Evolutionary conservation across 2,797 vertebrate genomes (phyloP), one percentile per base, ranked within the genome.

Genomic region (Macrochelys suwanniensis): DNA sequence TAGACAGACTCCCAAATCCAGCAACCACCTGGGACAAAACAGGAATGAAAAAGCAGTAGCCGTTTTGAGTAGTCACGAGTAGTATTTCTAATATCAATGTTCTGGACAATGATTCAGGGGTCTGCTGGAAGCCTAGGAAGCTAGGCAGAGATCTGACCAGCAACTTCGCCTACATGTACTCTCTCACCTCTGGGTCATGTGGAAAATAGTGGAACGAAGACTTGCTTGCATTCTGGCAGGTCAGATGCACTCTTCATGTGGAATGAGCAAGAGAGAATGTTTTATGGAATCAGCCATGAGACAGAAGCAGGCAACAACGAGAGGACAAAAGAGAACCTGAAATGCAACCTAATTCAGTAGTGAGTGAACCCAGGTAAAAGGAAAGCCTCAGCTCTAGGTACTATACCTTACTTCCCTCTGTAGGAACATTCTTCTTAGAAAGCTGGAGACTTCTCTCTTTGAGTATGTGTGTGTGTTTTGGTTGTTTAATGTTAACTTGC

Each of bases 401-500:
- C 89, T 53, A 49, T 13, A 89, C 84, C 82, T 84, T 89, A 82
- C 89, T 89, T 85, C 80, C 94, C 71, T 95, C 76, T 82, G 84
- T 11, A 59, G 33, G 85, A 56, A 88, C 2, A 2, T 49, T 86
- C 42, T 59, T 77, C 89, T 89, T 74, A 87, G 80, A 45, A 80
- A 97, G 54, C 90, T 92, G 90, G 57, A 78, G 42, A 91, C 80
- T 95, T 86, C 91, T 84, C n/a, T 94, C 56, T n/a, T 23, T 93
- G 23, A 80, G 59, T 84, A 88, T 49, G 84, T 78, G 53, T 57
- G 80, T 92, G 82, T 79, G 23, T 53, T 92, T 94, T 93, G n/a
- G 50, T 84, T 91, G 53, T 87, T 97, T 89, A 89, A 95, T 82
- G 95, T 92, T 83, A 53, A 76, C 56, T 83, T 92, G 86, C 90